Percentiles rank a stretch among this genome's conserved stretches.
These are phyloP conservation scores for Polypterus bichir DNA, from an alignment of 2,113 vertebrate genomes.

Conservation along the genomic window DNA sequence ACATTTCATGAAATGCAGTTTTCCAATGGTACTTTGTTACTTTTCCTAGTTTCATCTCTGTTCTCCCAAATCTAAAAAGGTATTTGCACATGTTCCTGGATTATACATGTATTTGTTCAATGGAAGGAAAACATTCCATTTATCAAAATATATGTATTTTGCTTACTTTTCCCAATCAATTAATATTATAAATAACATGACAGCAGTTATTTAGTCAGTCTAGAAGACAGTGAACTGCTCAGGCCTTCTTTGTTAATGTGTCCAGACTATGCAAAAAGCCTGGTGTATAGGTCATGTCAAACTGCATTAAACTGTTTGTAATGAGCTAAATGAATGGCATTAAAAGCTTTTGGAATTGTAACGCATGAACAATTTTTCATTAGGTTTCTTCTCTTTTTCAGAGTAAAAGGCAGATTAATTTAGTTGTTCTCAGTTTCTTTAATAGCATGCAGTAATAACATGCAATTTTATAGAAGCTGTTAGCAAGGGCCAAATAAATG, in stretches of 20 bases:
- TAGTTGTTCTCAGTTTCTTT: conserved; percentile 6
- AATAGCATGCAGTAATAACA: background rate
- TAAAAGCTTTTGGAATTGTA: conserved; percentile 28
- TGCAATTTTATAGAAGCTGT: conserved; percentile 9
- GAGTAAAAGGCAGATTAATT: conserved; percentile 19
- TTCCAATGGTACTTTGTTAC: too few species aligned
- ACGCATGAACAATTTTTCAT: conserved; percentile 27
- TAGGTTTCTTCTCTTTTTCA: conserved; percentile 18
- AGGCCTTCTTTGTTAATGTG: conserved; percentile 28
- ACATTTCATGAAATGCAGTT: too few species aligned
- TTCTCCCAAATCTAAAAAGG: too few species aligned
- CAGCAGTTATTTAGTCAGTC: conserved; percentile 19
- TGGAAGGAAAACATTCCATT: too few species aligned
- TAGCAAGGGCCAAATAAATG: conserved; percentile 21
- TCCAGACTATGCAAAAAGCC: conserved; percentile 16
- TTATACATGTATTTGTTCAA: too few species aligned
- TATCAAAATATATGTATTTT: too few species aligned
- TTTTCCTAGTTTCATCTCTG: too few species aligned
- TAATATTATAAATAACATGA: conserved; percentile 16
- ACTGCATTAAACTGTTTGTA: conserved; percentile 31
- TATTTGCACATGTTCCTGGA: too few species aligned
- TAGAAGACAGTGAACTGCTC: conserved; percentile 15
- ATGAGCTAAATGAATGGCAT: conserved; percentile 33
- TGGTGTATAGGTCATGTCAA: conserved; percentile 25
- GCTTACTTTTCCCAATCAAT: conserved; percentile 18